A percentile compares a stretch with the other conserved stretches of the same genome.
These are phyloP conservation scores for Epinephelus malabaricus DNA, from an alignment of 2,797 vertebrate genomes.

Conservation along the genomic window DNA sequence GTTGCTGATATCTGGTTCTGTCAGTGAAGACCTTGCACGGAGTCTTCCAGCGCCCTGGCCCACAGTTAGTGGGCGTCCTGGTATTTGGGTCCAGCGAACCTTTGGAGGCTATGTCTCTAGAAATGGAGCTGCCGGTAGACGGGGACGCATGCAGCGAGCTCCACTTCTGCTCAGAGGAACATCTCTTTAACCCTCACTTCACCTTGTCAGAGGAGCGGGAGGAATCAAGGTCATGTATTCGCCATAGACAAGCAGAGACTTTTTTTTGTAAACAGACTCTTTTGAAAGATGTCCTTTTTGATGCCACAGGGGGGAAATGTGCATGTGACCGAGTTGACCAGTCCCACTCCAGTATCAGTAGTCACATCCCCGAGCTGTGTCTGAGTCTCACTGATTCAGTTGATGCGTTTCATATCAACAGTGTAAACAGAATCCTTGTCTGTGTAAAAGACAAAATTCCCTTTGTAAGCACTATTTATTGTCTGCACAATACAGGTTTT, in stretches of 20 bases:
- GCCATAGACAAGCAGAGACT: conserved; percentile 68
- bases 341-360: conserved; percentile 85
- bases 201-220: conserved; percentile 61
- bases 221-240: conserved; percentile 49
- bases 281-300: conserved; percentile 81
- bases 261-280: conserved; percentile 79
- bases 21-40: conserved; percentile 82
- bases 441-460: conserved; percentile 83
- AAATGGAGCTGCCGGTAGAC: conserved; percentile 71
- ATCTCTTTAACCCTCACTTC: conserved; percentile 72
- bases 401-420: conserved; percentile 84
- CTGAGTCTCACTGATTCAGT: conserved; percentile 76
- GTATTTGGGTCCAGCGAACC: conserved; percentile 83
- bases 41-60: conserved; percentile 80
- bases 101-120: conserved; percentile 88
- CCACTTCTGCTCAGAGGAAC: conserved; percentile 78
- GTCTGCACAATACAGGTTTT: conserved; percentile 95
- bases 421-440: conserved; percentile 89
- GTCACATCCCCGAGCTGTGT: conserved; percentile 78
- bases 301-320: conserved; percentile 79
- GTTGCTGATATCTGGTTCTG: conserved; percentile 85
- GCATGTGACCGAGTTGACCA: conserved; percentile 89
- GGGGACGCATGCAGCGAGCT: conserved; percentile 67
- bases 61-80: conserved; percentile 82
- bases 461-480: conserved; percentile 96